Evolutionary conservation across 2,888 invertebrate species (phyloP).

Genomic region (Orthosia cruda): DNA sequence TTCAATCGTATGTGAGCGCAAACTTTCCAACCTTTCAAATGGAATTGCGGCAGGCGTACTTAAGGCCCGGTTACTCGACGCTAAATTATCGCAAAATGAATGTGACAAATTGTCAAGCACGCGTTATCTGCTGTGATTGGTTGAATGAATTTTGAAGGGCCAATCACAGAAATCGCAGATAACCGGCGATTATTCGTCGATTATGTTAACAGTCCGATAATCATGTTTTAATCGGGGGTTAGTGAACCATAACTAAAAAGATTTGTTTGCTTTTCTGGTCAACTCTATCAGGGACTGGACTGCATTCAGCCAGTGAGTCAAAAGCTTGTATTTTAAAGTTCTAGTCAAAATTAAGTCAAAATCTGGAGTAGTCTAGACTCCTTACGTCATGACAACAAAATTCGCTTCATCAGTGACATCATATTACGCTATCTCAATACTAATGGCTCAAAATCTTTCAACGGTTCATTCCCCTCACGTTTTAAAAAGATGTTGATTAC

Average conservation of each 20-base stretch:
- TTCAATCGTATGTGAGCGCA: background rate
- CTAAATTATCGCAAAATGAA: no score
- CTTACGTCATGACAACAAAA: conserved; percentile 39
- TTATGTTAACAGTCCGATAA: no score
- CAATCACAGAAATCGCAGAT: no score
- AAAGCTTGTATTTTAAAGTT: conserved; percentile 11
- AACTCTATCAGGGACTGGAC: background rate
- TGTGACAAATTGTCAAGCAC: no score
- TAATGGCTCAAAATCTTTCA: conserved; percentile 29
- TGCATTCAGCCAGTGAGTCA: background rate
- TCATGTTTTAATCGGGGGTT: no score
- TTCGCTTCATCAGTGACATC: conserved; percentile 54
- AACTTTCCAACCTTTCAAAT: background rate
- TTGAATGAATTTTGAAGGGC: no score
- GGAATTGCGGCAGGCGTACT: background rate
- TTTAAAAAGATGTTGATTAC: conserved; percentile 59
- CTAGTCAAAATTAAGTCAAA: conserved; percentile 27
- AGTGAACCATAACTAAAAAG: background rate
- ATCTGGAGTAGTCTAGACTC: conserved; percentile 42
- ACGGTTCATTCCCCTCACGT: conserved; percentile 59
- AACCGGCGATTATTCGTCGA: no score
- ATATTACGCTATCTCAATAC: conserved; percentile 57
- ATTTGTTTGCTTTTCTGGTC: no score
- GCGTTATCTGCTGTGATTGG: no score
- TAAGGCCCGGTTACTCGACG: no score